Evolutionary conservation across 2,888 invertebrate genomes (phyloP).

Genomic region (Catocala nupta): DNA sequence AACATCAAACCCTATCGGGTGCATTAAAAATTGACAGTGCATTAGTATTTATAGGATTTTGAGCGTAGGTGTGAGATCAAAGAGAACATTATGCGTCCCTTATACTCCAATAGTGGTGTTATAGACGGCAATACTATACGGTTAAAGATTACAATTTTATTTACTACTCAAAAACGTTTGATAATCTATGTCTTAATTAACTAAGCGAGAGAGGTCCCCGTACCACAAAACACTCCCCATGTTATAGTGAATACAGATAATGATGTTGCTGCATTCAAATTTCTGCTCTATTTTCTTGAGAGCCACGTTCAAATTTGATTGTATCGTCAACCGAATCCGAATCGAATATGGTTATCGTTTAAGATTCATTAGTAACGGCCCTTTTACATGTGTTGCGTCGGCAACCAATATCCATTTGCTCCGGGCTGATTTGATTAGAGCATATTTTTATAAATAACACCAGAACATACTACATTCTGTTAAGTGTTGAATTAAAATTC

Average conservation of each 20-base stretch:
- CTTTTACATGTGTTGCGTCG: slow-evolving; percentile 81
- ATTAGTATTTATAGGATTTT: slow-evolving; percentile 78
- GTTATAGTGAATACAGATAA: slow-evolving; percentile 42
- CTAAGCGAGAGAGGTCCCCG: slow-evolving; percentile 76
- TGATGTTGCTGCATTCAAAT: slow-evolving; percentile 20
- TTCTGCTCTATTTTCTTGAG: slow-evolving; percentile 32
- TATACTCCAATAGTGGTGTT: slow-evolving; percentile 81
- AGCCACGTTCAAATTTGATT: slow-evolving; percentile 34
- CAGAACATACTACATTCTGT: slow-evolving; percentile 47
- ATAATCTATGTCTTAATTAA: slow-evolving; percentile 88
- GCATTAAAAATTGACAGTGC: slow-evolving; percentile 85
- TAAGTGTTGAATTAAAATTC: slow-evolving; percentile 47
- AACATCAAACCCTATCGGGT: slow-evolving; percentile 62
- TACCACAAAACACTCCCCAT: slow-evolving; percentile 60
- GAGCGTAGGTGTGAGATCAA: slow-evolving; percentile 83
- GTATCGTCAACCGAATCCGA: slow-evolving; percentile 27
- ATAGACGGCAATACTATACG: slow-evolving; percentile 82
- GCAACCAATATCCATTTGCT: slow-evolving; percentile 82
- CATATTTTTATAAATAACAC: slow-evolving; percentile 67
- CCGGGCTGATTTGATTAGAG: slow-evolving; percentile 75
- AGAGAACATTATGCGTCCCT: slow-evolving; percentile 78
- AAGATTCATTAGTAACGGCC: slow-evolving; percentile 70
- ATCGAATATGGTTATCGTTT: slow-evolving; percentile 52
- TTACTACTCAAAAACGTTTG: slow-evolving; percentile 85
- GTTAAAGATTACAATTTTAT: slow-evolving; percentile 85